These are phyloP conservation scores for Ibycter americanus DNA, from an alignment of 2,797 vertebrate genomes.

Conservation along the genomic window DNA sequence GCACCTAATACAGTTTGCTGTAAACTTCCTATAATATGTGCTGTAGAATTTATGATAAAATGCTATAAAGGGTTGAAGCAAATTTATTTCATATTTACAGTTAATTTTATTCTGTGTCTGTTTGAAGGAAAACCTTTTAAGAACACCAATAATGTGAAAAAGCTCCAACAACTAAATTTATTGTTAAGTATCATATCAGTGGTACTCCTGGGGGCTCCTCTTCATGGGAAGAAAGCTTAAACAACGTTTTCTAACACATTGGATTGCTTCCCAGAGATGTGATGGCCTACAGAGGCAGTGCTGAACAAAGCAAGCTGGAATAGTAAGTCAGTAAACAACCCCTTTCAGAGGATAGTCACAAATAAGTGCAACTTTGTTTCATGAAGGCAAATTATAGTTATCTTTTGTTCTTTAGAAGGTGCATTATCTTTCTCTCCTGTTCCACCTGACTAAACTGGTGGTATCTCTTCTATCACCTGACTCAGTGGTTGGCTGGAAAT, in stretches of 20 bases:
- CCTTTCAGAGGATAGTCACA: conserved; percentile 63
- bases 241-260: conserved; percentile 77
- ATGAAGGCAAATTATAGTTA: conserved; percentile 65
- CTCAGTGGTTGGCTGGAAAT: conserved; percentile 75
- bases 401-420: conserved; percentile 50
- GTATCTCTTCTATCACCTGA: conserved; percentile 82
- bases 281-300: conserved; percentile 74
- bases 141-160: conserved; percentile 72
- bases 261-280: conserved; percentile 77
- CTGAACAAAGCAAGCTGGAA: conserved; percentile 68
- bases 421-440: conserved; percentile 72
- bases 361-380: conserved; percentile 75
- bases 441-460: conserved; percentile 80
- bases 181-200: conserved; percentile 76
- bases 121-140: conserved; percentile 79
- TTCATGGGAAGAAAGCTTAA: conserved; percentile 78
- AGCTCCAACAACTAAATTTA: conserved; percentile 77
- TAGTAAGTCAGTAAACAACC: conserved; percentile 58
- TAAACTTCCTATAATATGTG: conserved; percentile 61
- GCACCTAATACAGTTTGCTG: conserved; percentile 57
- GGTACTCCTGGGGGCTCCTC: conserved; percentile 71
- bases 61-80: conserved; percentile 65
- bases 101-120: conserved; percentile 71
- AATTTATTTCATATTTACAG: conserved; percentile 77
- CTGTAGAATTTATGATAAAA: conserved; percentile 76